phyloP scores from a whole-genome alignment of 1,140 invertebrate genomes.

The Drosophila funebris region DNA sequence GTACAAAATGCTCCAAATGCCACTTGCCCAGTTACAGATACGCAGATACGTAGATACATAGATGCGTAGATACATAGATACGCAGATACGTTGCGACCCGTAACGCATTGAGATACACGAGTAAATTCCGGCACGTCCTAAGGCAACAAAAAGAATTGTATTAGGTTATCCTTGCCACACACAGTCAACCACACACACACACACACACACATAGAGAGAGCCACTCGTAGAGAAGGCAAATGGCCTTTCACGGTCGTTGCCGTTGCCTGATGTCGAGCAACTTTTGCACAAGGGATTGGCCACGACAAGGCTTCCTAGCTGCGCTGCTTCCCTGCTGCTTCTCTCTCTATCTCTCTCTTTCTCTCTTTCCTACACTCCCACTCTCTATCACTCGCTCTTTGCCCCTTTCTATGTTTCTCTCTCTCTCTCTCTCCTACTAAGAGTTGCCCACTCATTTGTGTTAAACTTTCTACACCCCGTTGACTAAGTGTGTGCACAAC shows the following conservation, averaged over 20 bases:
- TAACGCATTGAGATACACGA: slow-evolving; percentile 56
- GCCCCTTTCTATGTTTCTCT: neutral
- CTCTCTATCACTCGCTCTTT: neutral
- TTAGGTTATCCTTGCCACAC: slow-evolving; percentile 73
- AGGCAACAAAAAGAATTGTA: slow-evolving; percentile 76
- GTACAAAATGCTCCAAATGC: slow-evolving; percentile 33
- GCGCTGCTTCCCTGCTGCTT: neutral
- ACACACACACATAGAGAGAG: slow-evolving; percentile 12
- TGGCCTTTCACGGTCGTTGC: slow-evolving; percentile 81
- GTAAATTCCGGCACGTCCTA: slow-evolving; percentile 70
- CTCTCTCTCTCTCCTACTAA: neutral
- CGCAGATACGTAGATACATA: slow-evolving; percentile 22
- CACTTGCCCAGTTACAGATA: slow-evolving; percentile 26
- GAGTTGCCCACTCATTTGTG: slow-evolving; percentile 63
- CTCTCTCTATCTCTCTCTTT: neutral
- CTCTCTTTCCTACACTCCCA: too few species aligned
- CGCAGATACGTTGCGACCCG: slow-evolving; percentile 19
- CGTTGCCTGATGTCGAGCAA: slow-evolving; percentile 48
- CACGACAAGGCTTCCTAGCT: slow-evolving; percentile 48
- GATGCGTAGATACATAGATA: slow-evolving; percentile 18
- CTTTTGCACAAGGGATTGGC: slow-evolving; percentile 51
- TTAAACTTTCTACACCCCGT: slow-evolving; percentile 59
- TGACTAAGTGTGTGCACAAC: neutral
- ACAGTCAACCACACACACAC: slow-evolving; percentile 25
- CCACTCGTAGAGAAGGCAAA: slow-evolving; percentile 56